Base-by-base conservation (phyloP, 2,797 vertebrate species). In the Rhyacichthys aspro region DNA sequence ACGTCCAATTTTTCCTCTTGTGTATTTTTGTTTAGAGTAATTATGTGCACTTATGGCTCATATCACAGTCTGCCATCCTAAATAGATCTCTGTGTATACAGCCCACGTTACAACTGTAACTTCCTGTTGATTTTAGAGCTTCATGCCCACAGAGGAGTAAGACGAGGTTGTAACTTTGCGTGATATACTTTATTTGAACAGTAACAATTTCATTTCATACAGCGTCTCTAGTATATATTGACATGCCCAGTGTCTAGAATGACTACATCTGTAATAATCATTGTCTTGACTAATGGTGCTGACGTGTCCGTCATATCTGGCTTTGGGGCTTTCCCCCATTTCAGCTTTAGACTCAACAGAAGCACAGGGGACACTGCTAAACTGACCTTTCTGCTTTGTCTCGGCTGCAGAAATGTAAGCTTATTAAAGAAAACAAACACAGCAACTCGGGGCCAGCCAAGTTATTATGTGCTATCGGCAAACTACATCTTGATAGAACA, bases 351-450 rank as follows among this genome's bases (percentile, higher is more conserved):
- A 84, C 82, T 77, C 78, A 90, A 91, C 89, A 90, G 90, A 88
- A 86, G 86, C 86, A 54, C 36, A 39, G 55, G 72, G 86, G 78
- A 89, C 88, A 78, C 17, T 11, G 67, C 77, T 74, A 72, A 76
- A 70, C 80, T 88, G 89, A 91, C 90, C 89, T 81, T 72, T 76
- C 78, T 81, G 88, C 87, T 86, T 83, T 81, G 79, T 85, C 84
- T 79, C 88, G 86, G 90, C 86, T 87, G 84, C 88, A 91, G 89
- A 85, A 85, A 90, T 89, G 92, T 90, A 79, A 77, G 79, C 89
- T 93, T 93, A 92, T 92, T 93, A 91, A 94, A 92, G 88, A 91
- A 92, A 94, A 93, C 91, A 93, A 92, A 91, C 70, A 56, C 55
- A 70, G 76, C 82, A 86, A 89, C 84, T 67, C 43, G 16, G 49